Base-by-base conservation (phyloP, 2,888 invertebrate genomes). In the Marasmarcha lunaedactyla region DNA sequence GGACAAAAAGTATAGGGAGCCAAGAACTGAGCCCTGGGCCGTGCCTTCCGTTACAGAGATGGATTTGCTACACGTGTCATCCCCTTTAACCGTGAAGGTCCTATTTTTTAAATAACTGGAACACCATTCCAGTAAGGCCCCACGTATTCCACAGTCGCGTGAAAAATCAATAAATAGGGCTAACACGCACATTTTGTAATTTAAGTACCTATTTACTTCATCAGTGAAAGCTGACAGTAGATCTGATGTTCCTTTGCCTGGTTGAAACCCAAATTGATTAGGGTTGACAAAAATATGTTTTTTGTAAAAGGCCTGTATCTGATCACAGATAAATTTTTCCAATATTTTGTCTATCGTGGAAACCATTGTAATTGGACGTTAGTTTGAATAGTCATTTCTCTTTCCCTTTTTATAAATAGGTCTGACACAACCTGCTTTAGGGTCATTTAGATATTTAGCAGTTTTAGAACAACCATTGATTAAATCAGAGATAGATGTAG, bases 1-100 rank as follows among this genome's bases (percentile, higher is more conserved):
- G 1, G 46, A 33, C 27, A 46, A 14, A 15, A 42, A 46, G n/a
- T 45, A 38, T 7, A 44, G 15, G 1, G 48, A 45, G 0, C 45
- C 46, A 12, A 47, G 20, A 1, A 47, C 43, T 2, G 45, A 45
- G 1, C 45, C 44, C n/a, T 48, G 48, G 1, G 45, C 43, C 13
- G 46, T 46, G 15, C 48, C 43, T 14, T 46, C 36, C 1, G 40
- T 44, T 5, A 33, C 25, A 6, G 12, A 10, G 1, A 42, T 14
- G 1, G 2, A n/a, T 2, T 37, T 30, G 35, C 42, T 44, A 1
- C 26, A 30, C 1, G 14, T 15, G 26, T 46, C 25, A n/a, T 35
- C 33, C 10, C 46, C 20, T 15, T 42, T 46, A 9, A 48, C 46
- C 6, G 25, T 15, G 34, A 33, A 42, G 1, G 27, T 30, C 1